Conservation (phyloP, 1,140 invertebrate species). For the Meloidogyne exigua region DNA sequence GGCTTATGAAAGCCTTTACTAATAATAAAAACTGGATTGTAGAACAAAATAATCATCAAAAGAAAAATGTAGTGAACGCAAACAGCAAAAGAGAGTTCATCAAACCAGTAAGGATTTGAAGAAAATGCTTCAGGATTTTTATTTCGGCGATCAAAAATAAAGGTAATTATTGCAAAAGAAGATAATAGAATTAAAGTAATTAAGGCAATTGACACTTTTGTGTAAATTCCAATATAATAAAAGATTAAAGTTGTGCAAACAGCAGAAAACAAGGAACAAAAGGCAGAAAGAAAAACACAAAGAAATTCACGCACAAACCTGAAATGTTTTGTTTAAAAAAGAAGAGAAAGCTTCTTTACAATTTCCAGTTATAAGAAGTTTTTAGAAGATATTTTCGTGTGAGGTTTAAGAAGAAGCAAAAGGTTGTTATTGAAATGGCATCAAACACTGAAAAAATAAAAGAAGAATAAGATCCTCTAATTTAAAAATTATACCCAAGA, state of each 20-base stretch:
- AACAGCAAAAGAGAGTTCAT: constrained; percentile 59
- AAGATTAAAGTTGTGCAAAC: constrained; percentile 15
- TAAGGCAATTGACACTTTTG: background rate
- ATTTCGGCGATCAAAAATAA: constrained; percentile 53
- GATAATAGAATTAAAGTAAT: constrained; percentile 35
- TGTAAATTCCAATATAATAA: background rate
- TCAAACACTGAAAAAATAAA: constrained; percentile 68
- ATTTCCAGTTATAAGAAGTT: constrained; percentile 67
- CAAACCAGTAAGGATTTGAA: constrained; percentile 45
- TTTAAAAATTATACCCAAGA: background rate
- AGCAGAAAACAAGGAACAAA: constrained; percentile 55
- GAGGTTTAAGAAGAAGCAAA: constrained; percentile 73
- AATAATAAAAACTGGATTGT: constrained; percentile 72
- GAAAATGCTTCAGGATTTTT: constrained; percentile 31
- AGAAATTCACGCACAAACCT: constrained; percentile 55
- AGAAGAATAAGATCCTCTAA: no score
- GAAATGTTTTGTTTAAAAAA: background rate
- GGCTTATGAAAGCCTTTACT: constrained; percentile 75
- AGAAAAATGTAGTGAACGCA: constrained; percentile 67
- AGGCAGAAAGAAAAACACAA: constrained; percentile 51
- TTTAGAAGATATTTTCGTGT: constrained; percentile 63
- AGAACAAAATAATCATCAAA: constrained; percentile 68
- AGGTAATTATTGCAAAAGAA: constrained; percentile 51
- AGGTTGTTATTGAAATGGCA: constrained; percentile 73
- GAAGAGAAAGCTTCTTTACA: constrained; percentile 49